Conservation (phyloP, 2,888 invertebrate genomes). For the Pristionchus exspectatus region DNA sequence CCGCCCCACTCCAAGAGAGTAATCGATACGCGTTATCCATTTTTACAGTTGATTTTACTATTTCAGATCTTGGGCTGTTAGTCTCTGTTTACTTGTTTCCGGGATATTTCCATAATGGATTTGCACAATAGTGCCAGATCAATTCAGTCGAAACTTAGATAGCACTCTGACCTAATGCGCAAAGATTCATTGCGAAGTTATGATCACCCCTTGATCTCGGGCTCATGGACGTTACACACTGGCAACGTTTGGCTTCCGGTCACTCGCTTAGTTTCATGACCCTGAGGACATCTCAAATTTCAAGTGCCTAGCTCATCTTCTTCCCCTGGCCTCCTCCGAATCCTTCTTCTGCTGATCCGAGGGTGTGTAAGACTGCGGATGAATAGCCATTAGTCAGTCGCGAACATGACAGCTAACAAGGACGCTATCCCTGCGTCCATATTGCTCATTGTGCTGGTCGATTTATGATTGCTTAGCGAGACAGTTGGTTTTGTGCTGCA, state of each 20-base stretch:
- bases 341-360: not conserved
- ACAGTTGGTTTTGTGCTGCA: not conserved
- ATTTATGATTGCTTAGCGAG: not conserved
- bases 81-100: not conserved
- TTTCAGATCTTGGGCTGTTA: not conserved
- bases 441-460: not conserved
- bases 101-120: not conserved
- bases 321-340: not conserved
- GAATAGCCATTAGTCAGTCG: constrained; percentile 1
- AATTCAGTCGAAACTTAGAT: not conserved
- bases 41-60: not conserved
- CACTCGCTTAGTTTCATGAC: constrained; percentile 26
- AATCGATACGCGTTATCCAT: constrained; percentile 31
- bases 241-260: not conserved
- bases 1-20: not conserved
- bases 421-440: not conserved
- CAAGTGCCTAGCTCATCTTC: not conserved
- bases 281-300: constrained; percentile 18
- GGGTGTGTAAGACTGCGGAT: constrained; percentile 22
- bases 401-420: constrained; percentile 39
- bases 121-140: not conserved
- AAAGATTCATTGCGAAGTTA: not conserved
- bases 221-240: not conserved
- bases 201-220: not conserved
- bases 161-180: not conserved